A percentile compares a stretch with the other conserved stretches of the same genome.
phyloP scores from a whole-genome alignment of 2,113 vertebrate species.

The Calyptommatus sinebrachiatus region DNA sequence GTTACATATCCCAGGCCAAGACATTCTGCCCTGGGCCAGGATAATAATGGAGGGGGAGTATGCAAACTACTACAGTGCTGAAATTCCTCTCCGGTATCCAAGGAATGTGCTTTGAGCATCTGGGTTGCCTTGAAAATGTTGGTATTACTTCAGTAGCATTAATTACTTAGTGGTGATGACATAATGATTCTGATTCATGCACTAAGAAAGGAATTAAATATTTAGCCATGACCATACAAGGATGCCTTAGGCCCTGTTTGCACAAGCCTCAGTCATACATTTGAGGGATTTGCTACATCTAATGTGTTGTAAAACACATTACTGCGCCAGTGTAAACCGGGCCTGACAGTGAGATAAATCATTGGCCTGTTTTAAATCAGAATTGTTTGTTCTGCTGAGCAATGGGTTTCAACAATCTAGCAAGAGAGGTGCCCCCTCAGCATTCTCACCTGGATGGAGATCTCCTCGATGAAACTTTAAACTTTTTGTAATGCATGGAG shows the following conservation, averaged over 20 bases:
- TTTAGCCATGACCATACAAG: not conserved
- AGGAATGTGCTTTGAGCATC: not conserved
- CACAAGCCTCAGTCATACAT: too few species aligned
- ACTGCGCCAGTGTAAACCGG: too few species aligned
- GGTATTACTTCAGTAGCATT: not conserved
- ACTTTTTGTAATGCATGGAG: not conserved
- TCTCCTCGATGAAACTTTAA: not conserved
- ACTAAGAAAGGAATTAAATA: not conserved
- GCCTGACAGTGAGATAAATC: not conserved
- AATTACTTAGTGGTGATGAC: not conserved
- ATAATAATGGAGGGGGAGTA: too few species aligned
- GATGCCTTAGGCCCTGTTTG: not conserved
- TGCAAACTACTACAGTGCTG: not conserved
- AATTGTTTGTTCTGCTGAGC: not conserved
- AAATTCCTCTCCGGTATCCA: not conserved
- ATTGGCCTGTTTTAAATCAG: not conserved
- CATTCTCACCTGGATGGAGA: not conserved
- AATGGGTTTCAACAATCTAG: not conserved
- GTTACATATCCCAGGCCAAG: too few species aligned
- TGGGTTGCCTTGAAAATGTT: not conserved
- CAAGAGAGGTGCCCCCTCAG: not conserved
- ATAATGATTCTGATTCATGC: not conserved
- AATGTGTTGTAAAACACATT: too few species aligned
- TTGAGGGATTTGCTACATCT: too few species aligned
- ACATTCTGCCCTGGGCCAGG: too few species aligned